phyloP scores from a whole-genome alignment of 2,113 vertebrate genomes.

The Hylia prasina region DNA sequence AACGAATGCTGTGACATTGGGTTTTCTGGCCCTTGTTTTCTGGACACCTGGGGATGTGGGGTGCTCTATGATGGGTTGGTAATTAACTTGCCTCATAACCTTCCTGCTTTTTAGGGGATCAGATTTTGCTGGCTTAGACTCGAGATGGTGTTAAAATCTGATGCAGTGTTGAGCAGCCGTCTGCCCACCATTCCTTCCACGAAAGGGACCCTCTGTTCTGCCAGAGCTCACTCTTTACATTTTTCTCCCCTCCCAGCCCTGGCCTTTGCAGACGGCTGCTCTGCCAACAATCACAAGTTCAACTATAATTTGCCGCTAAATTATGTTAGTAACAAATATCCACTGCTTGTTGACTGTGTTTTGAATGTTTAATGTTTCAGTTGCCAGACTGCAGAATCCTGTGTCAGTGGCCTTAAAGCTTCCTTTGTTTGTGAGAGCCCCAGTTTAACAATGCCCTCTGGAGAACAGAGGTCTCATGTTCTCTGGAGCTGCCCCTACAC shows the following conservation, averaged over 20 bases:
- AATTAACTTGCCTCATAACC: neutral
- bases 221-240: neutral
- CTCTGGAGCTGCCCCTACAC: neutral
- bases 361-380: neutral
- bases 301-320: neutral
- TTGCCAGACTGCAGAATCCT: neutral
- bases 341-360: neutral
- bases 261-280: neutral
- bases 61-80: neutral
- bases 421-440: neutral
- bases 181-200: neutral
- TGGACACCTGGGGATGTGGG: neutral
- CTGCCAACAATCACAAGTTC: conserved; percentile 6
- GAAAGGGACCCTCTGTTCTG: neutral
- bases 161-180: neutral
- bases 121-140: neutral
- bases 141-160: neutral
- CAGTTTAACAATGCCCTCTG: neutral
- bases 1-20: accelerated
- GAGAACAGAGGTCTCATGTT: neutral
- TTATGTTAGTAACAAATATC: neutral
- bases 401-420: neutral
- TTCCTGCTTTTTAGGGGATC: neutral
- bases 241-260: neutral
- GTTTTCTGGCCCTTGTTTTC: neutral